These are phyloP conservation scores for Muricea muricata DNA, from an alignment of 92 coral and sea anemone species.

Conservation along the genomic window DNA sequence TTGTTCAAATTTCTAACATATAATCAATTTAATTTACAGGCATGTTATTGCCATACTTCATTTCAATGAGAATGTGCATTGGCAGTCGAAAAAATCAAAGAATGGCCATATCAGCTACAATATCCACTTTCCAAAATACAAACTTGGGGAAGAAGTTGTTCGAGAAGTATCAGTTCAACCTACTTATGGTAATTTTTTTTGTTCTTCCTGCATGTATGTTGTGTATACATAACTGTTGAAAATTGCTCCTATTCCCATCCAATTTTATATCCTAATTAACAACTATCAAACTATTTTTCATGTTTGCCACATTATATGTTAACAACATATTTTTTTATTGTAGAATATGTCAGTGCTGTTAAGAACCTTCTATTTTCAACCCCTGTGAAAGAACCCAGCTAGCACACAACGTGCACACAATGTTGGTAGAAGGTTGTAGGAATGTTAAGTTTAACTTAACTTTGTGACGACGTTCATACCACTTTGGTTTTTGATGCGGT, in stretches of 20 bases:
- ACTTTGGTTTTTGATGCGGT: no score
- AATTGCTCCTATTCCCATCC: not conserved
- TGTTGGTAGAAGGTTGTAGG: no score
- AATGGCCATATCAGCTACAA: not conserved
- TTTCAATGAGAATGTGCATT: conserved; percentile 5
- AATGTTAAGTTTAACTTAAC: no score
- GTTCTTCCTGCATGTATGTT: not conserved
- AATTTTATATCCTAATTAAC: not conserved
- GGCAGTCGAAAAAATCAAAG: not conserved
- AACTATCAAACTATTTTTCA: no score
- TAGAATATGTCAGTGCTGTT: not conserved
- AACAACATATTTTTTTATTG: not conserved
- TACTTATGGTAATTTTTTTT: not conserved
- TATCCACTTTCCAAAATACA: not conserved
- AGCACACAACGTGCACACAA: no score
- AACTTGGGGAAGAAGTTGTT: conserved; percentile 12
- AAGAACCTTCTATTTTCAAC: not conserved
- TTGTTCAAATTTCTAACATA: not conserved
- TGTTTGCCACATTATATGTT: not conserved
- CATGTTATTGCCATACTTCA: conserved; percentile 9
- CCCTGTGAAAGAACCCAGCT: not conserved
- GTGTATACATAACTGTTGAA: not conserved
- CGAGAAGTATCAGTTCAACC: not conserved
- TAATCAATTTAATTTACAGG: not conserved
- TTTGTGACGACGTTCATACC: no score